phyloP scores from a whole-genome alignment of 1,140 invertebrate species.

The Brachionus angularis region DNA sequence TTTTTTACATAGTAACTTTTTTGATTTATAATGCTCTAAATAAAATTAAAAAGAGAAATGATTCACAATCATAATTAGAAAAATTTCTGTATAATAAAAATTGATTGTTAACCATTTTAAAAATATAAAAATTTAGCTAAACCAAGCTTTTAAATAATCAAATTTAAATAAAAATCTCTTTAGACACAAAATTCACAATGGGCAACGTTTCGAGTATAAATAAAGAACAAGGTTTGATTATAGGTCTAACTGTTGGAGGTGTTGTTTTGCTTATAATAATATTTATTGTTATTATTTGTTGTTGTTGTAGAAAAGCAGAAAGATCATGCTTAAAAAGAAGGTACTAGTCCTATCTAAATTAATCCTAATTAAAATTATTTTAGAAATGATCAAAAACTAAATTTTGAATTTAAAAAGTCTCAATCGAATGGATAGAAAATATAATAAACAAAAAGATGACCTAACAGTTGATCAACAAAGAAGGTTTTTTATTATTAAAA shows the following conservation, averaged over 20 bases:
- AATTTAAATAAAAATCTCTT: not conserved
- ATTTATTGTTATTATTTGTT: slow-evolving; percentile 17
- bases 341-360: too few species aligned
- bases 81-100: not conserved
- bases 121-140: not conserved
- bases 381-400: too few species aligned
- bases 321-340: slow-evolving; percentile 28
- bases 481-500: not conserved
- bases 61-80: not conserved
- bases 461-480: slow-evolving; percentile 16
- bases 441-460: slow-evolving; percentile 2
- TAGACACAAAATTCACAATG: not conserved
- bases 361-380: too few species aligned
- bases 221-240: slow-evolving; percentile 16
- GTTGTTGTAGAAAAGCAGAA: slow-evolving; percentile 37
- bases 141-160: not conserved
- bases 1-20: too few species aligned
- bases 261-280: slow-evolving; percentile 1
- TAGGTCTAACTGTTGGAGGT: slow-evolving; percentile 10
- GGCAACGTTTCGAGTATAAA: not conserved
- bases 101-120: not conserved
- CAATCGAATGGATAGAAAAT: slow-evolving; percentile 5
- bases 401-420: too few species aligned
- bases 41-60: not conserved
- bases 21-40: too few species aligned